phyloP scores from a whole-genome alignment of 2,113 vertebrate species.

The Amia ocellicauda region DNA sequence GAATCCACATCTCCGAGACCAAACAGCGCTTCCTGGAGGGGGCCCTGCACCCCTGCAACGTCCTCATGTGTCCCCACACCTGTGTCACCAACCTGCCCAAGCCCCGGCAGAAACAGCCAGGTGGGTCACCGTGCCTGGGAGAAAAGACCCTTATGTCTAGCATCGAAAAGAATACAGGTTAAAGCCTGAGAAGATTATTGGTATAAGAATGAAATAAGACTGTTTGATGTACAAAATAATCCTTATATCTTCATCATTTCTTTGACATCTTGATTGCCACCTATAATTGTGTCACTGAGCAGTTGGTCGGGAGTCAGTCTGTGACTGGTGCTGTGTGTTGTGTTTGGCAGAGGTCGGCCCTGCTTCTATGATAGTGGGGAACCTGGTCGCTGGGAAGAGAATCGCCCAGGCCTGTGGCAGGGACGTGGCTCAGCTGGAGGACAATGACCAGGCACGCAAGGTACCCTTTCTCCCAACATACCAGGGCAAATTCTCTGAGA shows the following conservation, averaged over 20 bases:
- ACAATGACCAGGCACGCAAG: constrained; percentile 92
- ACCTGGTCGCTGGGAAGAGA: constrained; percentile 90
- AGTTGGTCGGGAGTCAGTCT: too few relatives aligned
- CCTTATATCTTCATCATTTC: too few relatives aligned
- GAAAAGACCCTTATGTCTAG: background rate
- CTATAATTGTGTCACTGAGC: too few relatives aligned
- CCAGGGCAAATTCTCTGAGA: too few relatives aligned
- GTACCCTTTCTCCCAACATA: too few relatives aligned
- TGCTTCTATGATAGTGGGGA: constrained; percentile 94
- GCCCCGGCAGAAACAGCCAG: constrained; percentile 91
- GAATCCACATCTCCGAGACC: constrained; percentile 92
- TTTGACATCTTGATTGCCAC: too few relatives aligned
- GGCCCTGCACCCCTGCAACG: constrained; percentile 86
- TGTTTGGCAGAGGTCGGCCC: constrained; percentile 81
- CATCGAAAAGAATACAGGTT: too few relatives aligned
- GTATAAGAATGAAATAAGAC: too few relatives aligned
- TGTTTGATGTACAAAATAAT: too few relatives aligned
- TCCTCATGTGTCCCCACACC: constrained; percentile 93
- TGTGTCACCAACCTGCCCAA: constrained; percentile 95
- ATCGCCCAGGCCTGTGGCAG: constrained; percentile 91
- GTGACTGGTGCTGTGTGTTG: background rate
- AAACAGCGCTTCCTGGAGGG: constrained; percentile 94
- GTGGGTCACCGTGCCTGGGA: constrained; percentile 41
- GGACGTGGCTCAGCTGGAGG: constrained; percentile 85
- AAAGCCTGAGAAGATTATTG: too few relatives aligned